Base-by-base conservation (phyloP, 1,140 invertebrate species). In the Bombus pascuorum region DNA sequence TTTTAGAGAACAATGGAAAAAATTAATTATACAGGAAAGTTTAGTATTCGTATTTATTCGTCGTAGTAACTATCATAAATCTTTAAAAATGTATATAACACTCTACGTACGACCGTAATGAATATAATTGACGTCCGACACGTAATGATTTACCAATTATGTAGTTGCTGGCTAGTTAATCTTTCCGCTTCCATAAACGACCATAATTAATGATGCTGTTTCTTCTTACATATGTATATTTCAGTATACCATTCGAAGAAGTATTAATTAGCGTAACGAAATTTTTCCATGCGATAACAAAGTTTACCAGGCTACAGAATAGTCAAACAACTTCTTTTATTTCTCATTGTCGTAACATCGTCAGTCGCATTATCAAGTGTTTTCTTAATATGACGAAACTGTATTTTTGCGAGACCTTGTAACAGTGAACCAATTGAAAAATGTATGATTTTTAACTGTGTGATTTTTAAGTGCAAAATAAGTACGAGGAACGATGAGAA, bases 221-320 rank as follows among this genome's bases (percentile, higher is more conserved):
- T 68, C 1, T 18, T 18, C 32, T 37, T 37, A 68, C 0, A 34
- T 25, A 39, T 2, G 5, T 22, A 25, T 25, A 25, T 70, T 37
- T 32, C 15, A 12, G 0, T 25, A 68, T 10, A 15, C 1, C 15
- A 1, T n/a, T 42, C 12, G 15, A 12, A 15, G 42, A 73, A 73
- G 3, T 12, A 10, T 47, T 22, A 5, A 32, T 9, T 32, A 34
- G 28, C n/a, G 32, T 53, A 53, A 75, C 5, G 44, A 18, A 81
- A 82, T 39, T 57, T 66, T 68, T 81, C 53, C 44, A 42, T 25
- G 28, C 32, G 81, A 70, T 83, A 83, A 83, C 6, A 44, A 57
- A 13, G 74, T 70, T 77, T 77, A 25, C 37, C 8, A 12, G 18
- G 3, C 3, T 12, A 2, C 0, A n/a, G 12, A 5, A 28, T 37